Evolutionary conservation across 1,140 invertebrate species (phyloP), one percentile per base, ranked within the genome.

Genomic region (Atopsyche davidsoni): DNA sequence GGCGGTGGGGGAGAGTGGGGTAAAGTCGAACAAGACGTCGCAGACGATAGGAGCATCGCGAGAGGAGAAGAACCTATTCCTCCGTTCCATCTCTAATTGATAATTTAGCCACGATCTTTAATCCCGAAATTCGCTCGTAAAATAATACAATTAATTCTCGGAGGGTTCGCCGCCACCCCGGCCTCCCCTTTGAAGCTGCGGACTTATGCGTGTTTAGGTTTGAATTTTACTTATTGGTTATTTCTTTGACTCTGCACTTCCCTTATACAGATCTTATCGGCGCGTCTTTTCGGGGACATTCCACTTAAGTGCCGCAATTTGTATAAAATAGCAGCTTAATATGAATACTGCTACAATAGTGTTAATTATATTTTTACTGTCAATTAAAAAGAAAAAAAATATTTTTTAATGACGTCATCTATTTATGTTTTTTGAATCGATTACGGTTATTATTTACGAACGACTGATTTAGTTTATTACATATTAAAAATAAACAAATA

Each of bases 111-210:
- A 61, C 64, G 65, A 66, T 66, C 67, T 64, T 66, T 68, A 65
- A 67, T 67, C 63, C 59, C 57, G 57, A 59, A 57, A 57, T 59
- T 46, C 55, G 53, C 53, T 61, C 55, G 59, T 63, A 66, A 62
- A 70, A 69, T 72, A 72, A 72, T 70, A 71, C 67, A 70, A 71
- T 73, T 73, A 73, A 71, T 73, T 71, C 70, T 64, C 68, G 65
- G 61, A 64, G 65, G 65, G 60, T 60, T 57, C 53, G 18, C 21
- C 38, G 14, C 38, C 38, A 11, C 3, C 2, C 38, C 38, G 2
- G 14, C 4, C 21, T 19, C 16, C 35, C 34, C 13, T 36, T 36
- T 19, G 21, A 46, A 21, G 17, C 44, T 16, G 28, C 31, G 28
- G 47, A 35, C 47, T 43, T 48, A 50, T 50, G 32, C 31, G 24